These are phyloP conservation scores for Amphipoea oculea DNA, from an alignment of 2,888 invertebrate species.

Conservation along the genomic window DNA sequence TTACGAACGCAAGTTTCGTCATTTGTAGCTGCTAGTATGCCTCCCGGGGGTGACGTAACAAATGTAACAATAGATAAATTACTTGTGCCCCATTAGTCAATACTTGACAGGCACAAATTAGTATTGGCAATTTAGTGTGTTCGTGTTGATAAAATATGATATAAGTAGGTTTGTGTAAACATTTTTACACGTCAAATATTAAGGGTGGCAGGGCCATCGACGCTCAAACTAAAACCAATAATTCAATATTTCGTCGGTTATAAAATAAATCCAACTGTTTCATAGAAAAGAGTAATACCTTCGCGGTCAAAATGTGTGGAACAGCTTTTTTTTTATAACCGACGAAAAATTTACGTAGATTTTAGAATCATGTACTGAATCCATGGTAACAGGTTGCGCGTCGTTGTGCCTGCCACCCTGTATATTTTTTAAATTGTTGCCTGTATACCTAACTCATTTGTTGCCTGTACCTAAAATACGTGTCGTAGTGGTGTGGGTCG, in stretches of 20 bases:
- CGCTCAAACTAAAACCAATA: too few species aligned
- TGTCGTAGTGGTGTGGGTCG: slow-evolving; percentile 41
- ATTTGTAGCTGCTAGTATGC: background rate
- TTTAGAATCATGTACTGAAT: background rate
- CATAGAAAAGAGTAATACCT: background rate
- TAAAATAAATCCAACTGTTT: background rate
- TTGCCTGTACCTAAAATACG: slow-evolving; percentile 31
- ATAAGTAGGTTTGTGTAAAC: background rate
- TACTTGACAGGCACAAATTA: background rate
- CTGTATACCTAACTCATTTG: background rate
- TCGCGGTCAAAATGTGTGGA: background rate
- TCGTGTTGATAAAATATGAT: background rate
- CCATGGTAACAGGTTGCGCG: background rate
- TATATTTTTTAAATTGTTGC: background rate
- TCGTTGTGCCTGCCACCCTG: background rate
- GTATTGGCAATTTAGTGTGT: background rate
- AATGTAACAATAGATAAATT: background rate
- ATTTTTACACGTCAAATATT: background rate
- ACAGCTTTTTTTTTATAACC: background rate
- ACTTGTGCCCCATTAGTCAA: background rate
- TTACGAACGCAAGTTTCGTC: background rate
- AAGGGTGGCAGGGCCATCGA: background rate
- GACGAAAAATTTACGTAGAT: too few species aligned
- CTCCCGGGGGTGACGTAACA: background rate
- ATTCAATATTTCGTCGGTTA: too few species aligned